Evolutionary conservation across 2,888 invertebrate genomes (phyloP), one percentile per base, ranked within the genome.

Genomic region (Halictus quadricinctus): DNA sequence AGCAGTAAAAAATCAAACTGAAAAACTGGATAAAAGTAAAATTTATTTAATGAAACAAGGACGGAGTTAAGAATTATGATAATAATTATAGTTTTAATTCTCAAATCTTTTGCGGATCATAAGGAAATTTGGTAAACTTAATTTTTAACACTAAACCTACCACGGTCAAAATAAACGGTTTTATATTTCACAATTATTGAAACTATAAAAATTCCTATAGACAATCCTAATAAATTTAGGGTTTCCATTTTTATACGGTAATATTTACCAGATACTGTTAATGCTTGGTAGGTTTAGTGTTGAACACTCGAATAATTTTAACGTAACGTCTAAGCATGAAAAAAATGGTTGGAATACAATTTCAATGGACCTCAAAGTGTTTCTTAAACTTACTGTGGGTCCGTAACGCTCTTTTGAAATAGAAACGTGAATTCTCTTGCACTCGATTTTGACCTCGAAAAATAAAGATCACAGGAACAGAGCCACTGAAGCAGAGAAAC

Each of bases 401-500:
- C 5, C 36, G 36, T 36, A 36, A 36, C 36, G 36, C 36, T 12
- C 8, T 58, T 1, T n/a, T 58, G 58, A 4, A 4, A 58, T 2
- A 41, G 69, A 0, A 12, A 12, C n/a, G 3, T 10, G 36, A n/a
- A 43, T n/a, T 21, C 10, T 8, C 21, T 3, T 21, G 36, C 43
- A 1, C 41, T n/a, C 21, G n/a, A 43, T 21, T 70, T 21, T 12
- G 43, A 41, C 69, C 69, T 43, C 69, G 43, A n/a, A 41, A 70
- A 70, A n/a, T 70, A 13, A n/a, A 41, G 41, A 41, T 70, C 70
- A n/a, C 29, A 41, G 10, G 50, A 18, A 46, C 66, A 46, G 54
- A 81, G 29, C 25, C 66, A 69, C 12, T 54, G 81, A 54, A 73
- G 54, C 73, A 41, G 54, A 80, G 72, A 54, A 73, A 73, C 73